Evolutionary conservation across 2,888 invertebrate species (phyloP), one percentile per base, ranked within the genome.

Genomic region (Drosophila kokeensis): DNA sequence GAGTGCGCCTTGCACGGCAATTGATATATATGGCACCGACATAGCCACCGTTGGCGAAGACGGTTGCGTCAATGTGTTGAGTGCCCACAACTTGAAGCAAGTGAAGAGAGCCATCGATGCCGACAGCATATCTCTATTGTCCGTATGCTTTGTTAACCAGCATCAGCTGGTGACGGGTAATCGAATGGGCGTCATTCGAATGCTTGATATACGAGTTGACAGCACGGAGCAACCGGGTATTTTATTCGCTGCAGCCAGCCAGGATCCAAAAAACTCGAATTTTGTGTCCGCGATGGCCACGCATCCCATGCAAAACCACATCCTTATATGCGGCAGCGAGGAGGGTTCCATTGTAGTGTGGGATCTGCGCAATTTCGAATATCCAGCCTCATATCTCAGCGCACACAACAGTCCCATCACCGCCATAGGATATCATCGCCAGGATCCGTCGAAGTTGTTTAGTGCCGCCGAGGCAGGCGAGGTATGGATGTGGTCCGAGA

Each of bases 401-500:
- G 98, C 97, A 54, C 97, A 97, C 91, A 94, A 95, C 2, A 95
- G 95, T 57, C 94, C 95, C 77, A 96, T 98, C 24, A 96, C 95
- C n/a, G 98, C 98, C 93, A 95, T 98, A 82, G 95, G 96, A 66
- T 98, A 98, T 90, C 98, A 98, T 93, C 97, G 96, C 0, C 95
- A 96, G 69, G 95, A 97, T 86, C 97, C 98, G 0, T 96, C 97
- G 64, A 97, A 97, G 92, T 91, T 98, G 1, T 96, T 97, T 78
- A 96, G 97, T 0, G 96, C 97, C 89, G 97, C 98, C 0, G 94
- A 92, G 59, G 95, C 96, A 54, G 98, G 98, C 0, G 97, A 97
- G 91, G 93, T 98, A 4, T 98, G 98, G 97, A 97, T 98, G 90
- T 98, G 98, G 98, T 96, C 96, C 74, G 95, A 96, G 87, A 95